These are phyloP conservation scores for Scelioninae gen. 1 DNA, from an alignment of 2,888 invertebrate species.

Conservation along the genomic window DNA sequence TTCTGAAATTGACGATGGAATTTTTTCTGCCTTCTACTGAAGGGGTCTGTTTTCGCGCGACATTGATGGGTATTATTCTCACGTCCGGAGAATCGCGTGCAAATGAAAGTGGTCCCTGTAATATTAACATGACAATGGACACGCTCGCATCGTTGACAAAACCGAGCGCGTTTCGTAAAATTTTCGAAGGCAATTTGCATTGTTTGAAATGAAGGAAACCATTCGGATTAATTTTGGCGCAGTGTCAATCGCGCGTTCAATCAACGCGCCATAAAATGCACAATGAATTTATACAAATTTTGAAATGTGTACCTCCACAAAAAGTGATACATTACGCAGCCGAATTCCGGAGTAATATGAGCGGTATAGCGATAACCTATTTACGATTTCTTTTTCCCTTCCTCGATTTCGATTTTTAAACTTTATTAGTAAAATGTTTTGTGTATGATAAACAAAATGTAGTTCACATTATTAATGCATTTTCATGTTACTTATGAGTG, in stretches of 20 bases:
- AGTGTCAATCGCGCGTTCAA: constrained; percentile 41
- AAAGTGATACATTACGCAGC: constrained; percentile 17
- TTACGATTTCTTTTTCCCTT: too few species aligned
- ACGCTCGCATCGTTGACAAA: constrained; percentile 47
- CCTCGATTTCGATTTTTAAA: too few species aligned
- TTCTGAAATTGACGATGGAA: constrained; percentile 22
- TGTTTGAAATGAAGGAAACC: constrained; percentile 54
- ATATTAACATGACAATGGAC: constrained; percentile 63
- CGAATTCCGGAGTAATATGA: too few species aligned
- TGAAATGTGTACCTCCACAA: constrained; percentile 8
- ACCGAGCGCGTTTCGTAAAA: constrained; percentile 50
- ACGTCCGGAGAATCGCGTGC: constrained; percentile 44
- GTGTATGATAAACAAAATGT: too few species aligned
- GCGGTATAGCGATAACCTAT: too few species aligned
- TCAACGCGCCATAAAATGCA: constrained; percentile 30
- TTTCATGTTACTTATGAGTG: too few species aligned
- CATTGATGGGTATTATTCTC: constrained; percentile 52
- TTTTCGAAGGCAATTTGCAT: constrained; percentile 52
- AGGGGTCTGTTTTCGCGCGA: constrained; percentile 46
- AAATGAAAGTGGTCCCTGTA: constrained; percentile 55
- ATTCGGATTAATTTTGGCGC: constrained; percentile 52
- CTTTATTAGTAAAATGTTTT: too few species aligned
- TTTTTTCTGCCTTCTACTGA: neutral
- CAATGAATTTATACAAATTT: constrained; percentile 44
- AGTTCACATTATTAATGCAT: too few species aligned